Evolutionary conservation across 2,888 invertebrate genomes (phyloP).

Genomic region (Morinoia aosen): DNA sequence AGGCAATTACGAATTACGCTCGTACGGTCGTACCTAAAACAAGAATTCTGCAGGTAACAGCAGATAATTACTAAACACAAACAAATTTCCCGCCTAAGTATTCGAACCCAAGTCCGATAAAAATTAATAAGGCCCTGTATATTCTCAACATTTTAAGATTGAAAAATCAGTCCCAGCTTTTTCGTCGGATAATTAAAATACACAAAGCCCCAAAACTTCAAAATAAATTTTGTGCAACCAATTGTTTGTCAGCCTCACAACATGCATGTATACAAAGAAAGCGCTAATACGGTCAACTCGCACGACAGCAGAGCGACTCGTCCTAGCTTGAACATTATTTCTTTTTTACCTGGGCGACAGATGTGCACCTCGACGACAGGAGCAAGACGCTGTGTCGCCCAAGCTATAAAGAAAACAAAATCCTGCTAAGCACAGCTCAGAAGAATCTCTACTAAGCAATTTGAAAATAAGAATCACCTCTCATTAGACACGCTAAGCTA

Average conservation of each 20-base stretch:
- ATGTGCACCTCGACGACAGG: neutral
- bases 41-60: neutral
- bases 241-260: neutral
- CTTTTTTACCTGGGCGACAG: constrained; percentile 29
- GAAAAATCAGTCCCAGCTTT: no score
- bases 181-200: no score
- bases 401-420: constrained; percentile 30
- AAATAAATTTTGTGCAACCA: neutral
- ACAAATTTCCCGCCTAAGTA: no score
- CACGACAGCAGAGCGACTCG: neutral
- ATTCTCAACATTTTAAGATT: no score
- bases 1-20: no score
- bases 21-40: neutral
- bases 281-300: neutral
- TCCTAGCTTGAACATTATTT: neutral
- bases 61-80: neutral
- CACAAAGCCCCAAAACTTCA: neutral
- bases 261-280: neutral
- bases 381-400: neutral
- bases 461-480: neutral
- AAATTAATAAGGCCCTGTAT: no score
- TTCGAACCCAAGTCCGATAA: no score
- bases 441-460: neutral
- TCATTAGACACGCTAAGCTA: neutral
- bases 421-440: neutral